Base-by-base conservation (phyloP, 2,888 invertebrate genomes). In the Nomada hirtipes region DNA sequence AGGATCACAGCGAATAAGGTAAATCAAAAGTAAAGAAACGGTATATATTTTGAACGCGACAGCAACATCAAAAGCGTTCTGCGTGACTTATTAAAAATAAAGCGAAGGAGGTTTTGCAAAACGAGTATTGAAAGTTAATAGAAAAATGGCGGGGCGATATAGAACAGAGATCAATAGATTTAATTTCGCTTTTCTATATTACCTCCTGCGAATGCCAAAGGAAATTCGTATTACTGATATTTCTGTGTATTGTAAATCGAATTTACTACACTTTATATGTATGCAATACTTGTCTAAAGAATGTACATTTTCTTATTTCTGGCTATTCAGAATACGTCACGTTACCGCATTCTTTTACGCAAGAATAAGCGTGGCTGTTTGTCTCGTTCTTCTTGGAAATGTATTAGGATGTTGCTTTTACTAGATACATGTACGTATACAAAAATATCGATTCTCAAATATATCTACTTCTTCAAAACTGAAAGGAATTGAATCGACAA, bases 261-360 rank as follows among this genome's bases (percentile, higher is more conserved):
- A 52, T 60, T 52, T 61, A 3, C 20, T 29, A 52, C 55, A 67
- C 64, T 64, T 50, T 64, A 52, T 53, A 52, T 26, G 2, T 55
- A 3, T 23, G 23, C n/a, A 29, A 13, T 42, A 15, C 20, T 42
- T 53, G 15, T 44, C 26, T 20, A 15, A 42, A 20, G 60, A 42
- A 71, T 60, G 36, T 36, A 36, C 53, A 60, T 26, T 20, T 26
- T 26, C 42, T 47, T 71, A 53, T 75, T 75, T 53, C 52, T 18
- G 44, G 15, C 75, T 72, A 52, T 53, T 53, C 42, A 75, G 52
- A 53, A 75, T 61, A 53, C 72, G 75, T 72, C 72, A 44, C 52
- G 42, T 26, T 60, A 47, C 36, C 20, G 59, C 61, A 44, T 70
- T 61, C 59, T 20, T 71, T 60, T 18, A 7, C 13, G 26, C 13